Evolutionary conservation across 2,113 vertebrate genomes (phyloP).

Genomic region (Ammodytes dubius): DNA sequence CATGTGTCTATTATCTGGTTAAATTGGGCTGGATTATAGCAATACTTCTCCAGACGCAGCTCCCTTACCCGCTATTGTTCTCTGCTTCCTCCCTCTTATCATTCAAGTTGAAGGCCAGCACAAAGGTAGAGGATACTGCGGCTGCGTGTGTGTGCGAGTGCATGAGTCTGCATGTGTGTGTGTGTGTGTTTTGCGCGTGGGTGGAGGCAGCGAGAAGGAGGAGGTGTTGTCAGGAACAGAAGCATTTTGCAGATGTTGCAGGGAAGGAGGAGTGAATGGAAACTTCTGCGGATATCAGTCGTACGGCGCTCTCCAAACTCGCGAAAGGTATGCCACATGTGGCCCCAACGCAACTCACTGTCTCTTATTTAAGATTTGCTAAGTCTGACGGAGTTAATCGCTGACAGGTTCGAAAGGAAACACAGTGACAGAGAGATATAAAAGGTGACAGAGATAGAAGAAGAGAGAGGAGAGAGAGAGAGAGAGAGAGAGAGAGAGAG

Average conservation of each 20-base stretch:
- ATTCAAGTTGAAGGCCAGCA: conserved; percentile 56
- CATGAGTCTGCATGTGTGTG: conserved; percentile 53
- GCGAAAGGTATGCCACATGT: conserved; percentile 81
- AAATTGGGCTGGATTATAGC: conserved; percentile 36
- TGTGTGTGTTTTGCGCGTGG: conserved; percentile 62
- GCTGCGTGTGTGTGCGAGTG: conserved; percentile 57
- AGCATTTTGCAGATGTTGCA: conserved; percentile 91
- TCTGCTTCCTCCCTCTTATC: conserved; percentile 25
- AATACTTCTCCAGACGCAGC: conserved; percentile 17
- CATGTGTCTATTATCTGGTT: conserved; percentile 17
- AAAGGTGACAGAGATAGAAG: conserved; percentile 27
- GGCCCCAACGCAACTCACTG: conserved; percentile 49
- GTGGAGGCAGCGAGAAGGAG: conserved; percentile 74
- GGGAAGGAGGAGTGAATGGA: conserved; percentile 84
- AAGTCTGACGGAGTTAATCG: conserved; percentile 36
- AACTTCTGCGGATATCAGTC: conserved; percentile 88
- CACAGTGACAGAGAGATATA: conserved; percentile 11
- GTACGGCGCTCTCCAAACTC: conserved; percentile 72
- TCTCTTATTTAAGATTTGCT: conserved; percentile 44
- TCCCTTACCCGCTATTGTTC: conserved; percentile 44
- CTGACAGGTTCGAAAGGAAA: conserved; percentile 5
- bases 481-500: conserved; percentile 21
- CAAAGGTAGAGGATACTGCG: conserved; percentile 69
- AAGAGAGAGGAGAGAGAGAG: conserved; percentile 23
- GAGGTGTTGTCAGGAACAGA: conserved; percentile 85